Evolutionary conservation across 2,888 invertebrate genomes (phyloP).

Genomic region (Conistra vaccinii): DNA sequence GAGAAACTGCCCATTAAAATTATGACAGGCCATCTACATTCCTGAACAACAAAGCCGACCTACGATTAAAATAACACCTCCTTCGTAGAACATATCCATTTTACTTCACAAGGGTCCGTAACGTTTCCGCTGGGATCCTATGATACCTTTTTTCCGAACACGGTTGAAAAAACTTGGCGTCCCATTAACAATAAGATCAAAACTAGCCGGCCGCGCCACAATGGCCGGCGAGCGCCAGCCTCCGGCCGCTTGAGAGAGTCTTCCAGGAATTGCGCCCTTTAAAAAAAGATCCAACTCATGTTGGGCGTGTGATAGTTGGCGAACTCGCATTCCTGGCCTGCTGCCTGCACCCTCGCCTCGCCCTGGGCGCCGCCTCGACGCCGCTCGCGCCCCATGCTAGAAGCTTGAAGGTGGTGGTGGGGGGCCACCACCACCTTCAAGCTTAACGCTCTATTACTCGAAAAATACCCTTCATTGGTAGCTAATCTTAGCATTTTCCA

Average conservation of each 20-base stretch:
- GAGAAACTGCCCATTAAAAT: conserved; percentile 89
- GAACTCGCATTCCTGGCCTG: conserved; percentile 85
- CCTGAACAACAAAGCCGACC: conserved; percentile 89
- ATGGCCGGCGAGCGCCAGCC: conserved; percentile 89
- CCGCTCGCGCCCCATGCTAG: conserved; percentile 50
- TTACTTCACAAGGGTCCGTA: conserved; percentile 89
- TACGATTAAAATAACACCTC: conserved; percentile 90
- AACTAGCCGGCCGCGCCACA: conserved; percentile 89
- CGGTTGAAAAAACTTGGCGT: conserved; percentile 89
- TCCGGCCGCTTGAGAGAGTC: conserved; percentile 83
- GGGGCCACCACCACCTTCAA: conserved; percentile 3
- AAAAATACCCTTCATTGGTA: neutral
- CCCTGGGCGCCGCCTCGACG: conserved; percentile 67
- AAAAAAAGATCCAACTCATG: conserved; percentile 89
- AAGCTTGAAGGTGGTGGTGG: too few relatives aligned
- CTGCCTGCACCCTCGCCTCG: conserved; percentile 62
- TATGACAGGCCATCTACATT: conserved; percentile 90
- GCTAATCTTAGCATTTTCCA: neutral
- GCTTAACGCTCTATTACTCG: neutral
- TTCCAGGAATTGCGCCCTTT: conserved; percentile 89
- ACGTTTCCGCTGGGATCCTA: conserved; percentile 90
- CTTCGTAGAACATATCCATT: conserved; percentile 89
- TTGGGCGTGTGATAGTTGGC: conserved; percentile 87
- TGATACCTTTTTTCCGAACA: conserved; percentile 88
- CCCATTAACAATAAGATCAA: conserved; percentile 91